phyloP scores from a whole-genome alignment of 2,113 vertebrate species.

The Polypterus senegalus region DNA sequence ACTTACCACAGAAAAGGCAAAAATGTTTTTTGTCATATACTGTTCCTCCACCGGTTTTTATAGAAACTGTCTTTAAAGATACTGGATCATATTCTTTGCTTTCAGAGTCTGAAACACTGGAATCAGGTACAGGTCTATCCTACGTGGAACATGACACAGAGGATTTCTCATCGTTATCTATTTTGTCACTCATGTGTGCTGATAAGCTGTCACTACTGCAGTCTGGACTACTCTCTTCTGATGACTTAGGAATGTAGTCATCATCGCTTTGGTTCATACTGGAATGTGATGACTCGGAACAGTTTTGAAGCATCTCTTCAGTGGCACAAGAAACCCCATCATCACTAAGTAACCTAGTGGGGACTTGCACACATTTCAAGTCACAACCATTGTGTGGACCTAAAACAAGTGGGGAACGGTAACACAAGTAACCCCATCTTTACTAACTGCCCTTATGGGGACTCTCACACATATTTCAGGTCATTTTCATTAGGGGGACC shows the following conservation, averaged over 20 bases:
- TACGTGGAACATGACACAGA: not conserved
- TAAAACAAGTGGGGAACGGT: too few relatives aligned
- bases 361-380: too few relatives aligned
- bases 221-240: not conserved
- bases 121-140: not conserved
- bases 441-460: too few relatives aligned
- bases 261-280: not conserved
- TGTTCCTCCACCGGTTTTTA: constrained; percentile 10
- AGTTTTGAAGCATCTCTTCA: too few relatives aligned
- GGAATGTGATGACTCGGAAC: too few relatives aligned
- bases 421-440: too few relatives aligned
- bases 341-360: too few relatives aligned
- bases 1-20: constrained; percentile 9
- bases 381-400: too few relatives aligned
- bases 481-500: too few relatives aligned
- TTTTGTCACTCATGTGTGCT: not conserved
- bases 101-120: not conserved
- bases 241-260: not conserved
- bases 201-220: not conserved
- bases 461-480: too few relatives aligned
- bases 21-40: constrained; percentile 13
- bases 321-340: too few relatives aligned
- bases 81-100: not conserved
- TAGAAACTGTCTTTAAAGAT: not conserved
- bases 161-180: not conserved